Evolutionary conservation across 2,113 vertebrate genomes (phyloP).

Genomic region (Myocastor coypus): DNA sequence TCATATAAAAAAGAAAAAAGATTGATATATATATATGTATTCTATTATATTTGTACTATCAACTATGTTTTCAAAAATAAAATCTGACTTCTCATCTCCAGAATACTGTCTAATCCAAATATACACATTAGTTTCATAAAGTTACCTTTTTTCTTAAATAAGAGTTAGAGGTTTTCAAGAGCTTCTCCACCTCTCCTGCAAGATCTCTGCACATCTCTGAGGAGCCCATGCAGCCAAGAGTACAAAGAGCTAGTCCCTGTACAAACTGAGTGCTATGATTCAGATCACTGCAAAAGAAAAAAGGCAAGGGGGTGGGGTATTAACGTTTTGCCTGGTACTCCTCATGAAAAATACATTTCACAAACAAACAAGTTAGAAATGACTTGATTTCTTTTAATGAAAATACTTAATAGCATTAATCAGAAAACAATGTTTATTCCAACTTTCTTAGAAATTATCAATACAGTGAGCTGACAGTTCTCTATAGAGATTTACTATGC

Average conservation of each 20-base stretch:
- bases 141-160: slow-evolving; percentile 99
- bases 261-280: slow-evolving; percentile 99
- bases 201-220: slow-evolving; percentile 99
- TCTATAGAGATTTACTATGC: neutral
- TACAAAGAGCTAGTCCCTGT: slow-evolving; percentile 98
- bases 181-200: slow-evolving; percentile 98
- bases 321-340: neutral
- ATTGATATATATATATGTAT: too few species aligned
- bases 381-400: slow-evolving; percentile 30
- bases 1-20: too few species aligned
- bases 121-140: slow-evolving; percentile 34
- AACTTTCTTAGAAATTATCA: slow-evolving; percentile 58
- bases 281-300: slow-evolving; percentile 92
- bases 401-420: slow-evolving; percentile 16
- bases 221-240: slow-evolving; percentile 99
- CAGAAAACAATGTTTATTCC: slow-evolving; percentile 18
- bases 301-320: neutral
- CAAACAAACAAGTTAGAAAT: neutral
- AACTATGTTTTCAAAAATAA: slow-evolving; percentile 47
- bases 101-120: slow-evolving; percentile 24
- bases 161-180: slow-evolving; percentile 99
- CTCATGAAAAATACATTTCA: slow-evolving; percentile 4
- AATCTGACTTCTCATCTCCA: slow-evolving; percentile 2
- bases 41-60: neutral
- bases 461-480: neutral